These are phyloP conservation scores for Hormaphis cornu DNA, from an alignment of 1,140 invertebrate genomes.

Conservation along the genomic window DNA sequence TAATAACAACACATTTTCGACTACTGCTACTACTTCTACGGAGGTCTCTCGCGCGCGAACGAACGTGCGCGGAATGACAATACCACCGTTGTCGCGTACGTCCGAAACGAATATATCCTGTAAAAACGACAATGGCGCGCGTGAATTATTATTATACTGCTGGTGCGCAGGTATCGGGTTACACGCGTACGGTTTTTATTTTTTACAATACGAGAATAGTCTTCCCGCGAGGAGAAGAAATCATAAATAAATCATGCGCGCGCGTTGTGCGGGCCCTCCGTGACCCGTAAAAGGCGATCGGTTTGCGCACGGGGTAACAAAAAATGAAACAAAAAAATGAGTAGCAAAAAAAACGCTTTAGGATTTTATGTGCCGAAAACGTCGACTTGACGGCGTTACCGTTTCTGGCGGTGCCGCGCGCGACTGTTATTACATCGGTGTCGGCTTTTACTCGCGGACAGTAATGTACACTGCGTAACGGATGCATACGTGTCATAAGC, in stretches of 20 bases:
- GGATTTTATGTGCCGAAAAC: slow-evolving; percentile 24
- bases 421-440: no score
- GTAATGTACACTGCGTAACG: no score
- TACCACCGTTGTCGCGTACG: no score
- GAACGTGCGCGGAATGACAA: no score
- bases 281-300: slow-evolving; percentile 3
- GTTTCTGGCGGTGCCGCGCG: slow-evolving; percentile 1
- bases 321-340: neutral
- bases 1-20: no score
- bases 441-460: no score
- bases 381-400: neutral
- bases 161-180: neutral
- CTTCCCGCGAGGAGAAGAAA: slow-evolving; percentile 5
- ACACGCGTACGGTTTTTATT: slow-evolving; percentile 14
- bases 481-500: no score
- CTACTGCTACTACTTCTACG: no score
- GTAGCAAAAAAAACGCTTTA: slow-evolving; percentile 28
- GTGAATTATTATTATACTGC: neutral
- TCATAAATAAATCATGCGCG: slow-evolving; percentile 31
- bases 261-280: slow-evolving; percentile 3
- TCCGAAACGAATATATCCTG: no score
- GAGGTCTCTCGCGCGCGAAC: no score
- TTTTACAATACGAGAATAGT: no score
- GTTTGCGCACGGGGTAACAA: neutral
- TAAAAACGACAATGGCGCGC: neutral